phyloP scores from a whole-genome alignment of 1,140 invertebrate species.

The Drosophila ananassae region DNA sequence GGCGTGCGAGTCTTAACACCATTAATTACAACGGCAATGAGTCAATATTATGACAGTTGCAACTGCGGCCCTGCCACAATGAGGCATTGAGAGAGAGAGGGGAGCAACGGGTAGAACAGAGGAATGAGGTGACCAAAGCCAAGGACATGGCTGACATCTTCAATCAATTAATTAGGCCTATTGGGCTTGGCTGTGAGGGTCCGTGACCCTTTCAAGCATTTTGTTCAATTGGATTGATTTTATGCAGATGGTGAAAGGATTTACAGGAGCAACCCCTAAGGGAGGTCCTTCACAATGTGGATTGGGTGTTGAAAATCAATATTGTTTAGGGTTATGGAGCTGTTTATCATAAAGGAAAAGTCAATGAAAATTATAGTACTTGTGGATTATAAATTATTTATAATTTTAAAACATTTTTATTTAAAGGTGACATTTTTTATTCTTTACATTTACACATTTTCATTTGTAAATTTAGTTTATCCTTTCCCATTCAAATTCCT shows the following conservation, averaged over 20 bases:
- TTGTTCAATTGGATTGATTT: conserved; percentile 53
- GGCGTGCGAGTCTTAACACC: conserved; percentile 79
- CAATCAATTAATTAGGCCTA: conserved; percentile 72
- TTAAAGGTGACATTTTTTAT: too few species aligned
- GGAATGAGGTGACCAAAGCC: conserved; percentile 5
- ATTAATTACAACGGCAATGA: conserved; percentile 79
- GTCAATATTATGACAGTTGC: conserved; percentile 80
- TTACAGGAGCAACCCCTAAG: not conserved
- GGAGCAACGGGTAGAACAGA: not conserved
- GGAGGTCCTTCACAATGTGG: not conserved
- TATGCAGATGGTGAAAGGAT: conserved; percentile 50
- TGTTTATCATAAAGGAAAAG: not conserved
- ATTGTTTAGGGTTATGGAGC: not conserved
- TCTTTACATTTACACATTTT: too few species aligned
- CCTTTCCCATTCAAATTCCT: not conserved
- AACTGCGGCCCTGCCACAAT: conserved; percentile 36
- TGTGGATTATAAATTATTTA: too few species aligned
- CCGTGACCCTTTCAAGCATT: conserved; percentile 18
- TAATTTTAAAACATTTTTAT: too few species aligned
- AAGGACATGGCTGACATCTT: conserved; percentile 39
- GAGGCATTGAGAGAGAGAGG: not conserved
- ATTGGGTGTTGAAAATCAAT: conserved; percentile 12
- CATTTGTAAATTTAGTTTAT: too few species aligned
- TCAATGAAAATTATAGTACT: too few species aligned
- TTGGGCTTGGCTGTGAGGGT: conserved; percentile 9